These are phyloP conservation scores for Tinea trinotella DNA, from an alignment of 2,888 invertebrate species.

Conservation along the genomic window DNA sequence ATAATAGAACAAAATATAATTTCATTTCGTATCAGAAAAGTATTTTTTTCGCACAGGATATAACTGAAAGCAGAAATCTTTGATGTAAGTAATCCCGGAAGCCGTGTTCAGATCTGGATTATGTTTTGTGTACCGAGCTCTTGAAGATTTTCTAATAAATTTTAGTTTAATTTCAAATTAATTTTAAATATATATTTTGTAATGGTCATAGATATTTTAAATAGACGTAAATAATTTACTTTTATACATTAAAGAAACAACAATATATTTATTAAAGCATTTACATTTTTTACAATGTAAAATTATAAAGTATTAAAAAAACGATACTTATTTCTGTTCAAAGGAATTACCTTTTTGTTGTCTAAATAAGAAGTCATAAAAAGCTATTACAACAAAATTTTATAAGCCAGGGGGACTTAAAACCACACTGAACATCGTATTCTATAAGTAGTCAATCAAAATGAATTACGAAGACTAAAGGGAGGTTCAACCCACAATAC, in stretches of 20 bases:
- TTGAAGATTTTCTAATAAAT: slow-evolving; percentile 17
- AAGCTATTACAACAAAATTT: not conserved
- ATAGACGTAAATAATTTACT: no score
- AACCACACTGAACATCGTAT: slow-evolving; percentile 35
- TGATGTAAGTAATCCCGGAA: slow-evolving; percentile 28
- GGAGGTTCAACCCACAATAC: slow-evolving; percentile 41
- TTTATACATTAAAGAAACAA: no score
- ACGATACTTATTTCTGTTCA: not conserved
- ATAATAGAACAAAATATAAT: slow-evolving; percentile 4
- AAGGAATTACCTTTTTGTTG: not conserved
- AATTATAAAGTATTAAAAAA: no score
- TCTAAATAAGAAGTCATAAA: not conserved
- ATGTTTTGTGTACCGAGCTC: slow-evolving; percentile 34
- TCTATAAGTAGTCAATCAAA: slow-evolving; percentile 43
- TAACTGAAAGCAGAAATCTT: slow-evolving; percentile 4
- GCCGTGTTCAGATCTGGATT: slow-evolving; percentile 37
- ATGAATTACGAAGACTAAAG: slow-evolving; percentile 49
- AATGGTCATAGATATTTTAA: no score
- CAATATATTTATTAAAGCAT: no score
- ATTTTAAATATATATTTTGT: no score
- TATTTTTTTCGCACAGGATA: slow-evolving; percentile 8
- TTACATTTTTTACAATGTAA: no score
- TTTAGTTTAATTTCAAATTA: no score
- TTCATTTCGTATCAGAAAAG: not conserved
- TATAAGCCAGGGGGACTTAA: not conserved